These are phyloP conservation scores for Ammodytes dubius DNA, from an alignment of 2,113 vertebrate genomes.

Conservation along the genomic window DNA sequence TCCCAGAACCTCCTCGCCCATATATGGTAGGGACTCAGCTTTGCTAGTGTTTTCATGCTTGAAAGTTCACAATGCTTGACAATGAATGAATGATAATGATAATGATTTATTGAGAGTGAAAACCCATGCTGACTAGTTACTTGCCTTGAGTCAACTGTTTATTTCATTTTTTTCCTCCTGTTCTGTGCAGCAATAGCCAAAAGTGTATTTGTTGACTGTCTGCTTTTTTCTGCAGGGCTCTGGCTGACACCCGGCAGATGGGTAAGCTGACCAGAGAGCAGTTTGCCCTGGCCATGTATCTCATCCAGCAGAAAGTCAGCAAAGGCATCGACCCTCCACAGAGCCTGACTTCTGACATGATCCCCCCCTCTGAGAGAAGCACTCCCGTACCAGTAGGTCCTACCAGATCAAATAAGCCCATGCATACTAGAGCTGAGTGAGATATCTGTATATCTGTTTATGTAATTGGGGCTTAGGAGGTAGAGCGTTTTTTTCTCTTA, in stretches of 20 bases:
- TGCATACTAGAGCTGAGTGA: background rate
- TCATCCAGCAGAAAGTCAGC: conserved; percentile 98
- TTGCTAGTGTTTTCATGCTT: background rate
- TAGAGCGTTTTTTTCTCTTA: background rate
- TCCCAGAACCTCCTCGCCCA: conserved; percentile 94
- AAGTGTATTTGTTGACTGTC: background rate
- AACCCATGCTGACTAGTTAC: background rate
- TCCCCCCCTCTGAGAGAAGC: conserved; percentile 93
- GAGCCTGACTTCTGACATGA: conserved; percentile 92
- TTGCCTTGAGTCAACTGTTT: background rate
- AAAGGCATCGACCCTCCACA: conserved; percentile 96
- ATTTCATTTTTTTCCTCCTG: background rate
- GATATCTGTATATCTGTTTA: background rate
- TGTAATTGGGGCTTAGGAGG: background rate
- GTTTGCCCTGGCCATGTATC: conserved; percentile 95
- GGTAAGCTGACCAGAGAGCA: conserved; percentile 96
- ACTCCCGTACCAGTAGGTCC: conserved; percentile 89
- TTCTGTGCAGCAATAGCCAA: background rate
- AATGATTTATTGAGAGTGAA: background rate
- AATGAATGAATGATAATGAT: background rate
- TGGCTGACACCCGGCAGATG: conserved; percentile 95
- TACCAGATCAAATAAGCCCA: background rate
- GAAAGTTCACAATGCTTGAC: background rate
- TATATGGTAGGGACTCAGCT: conserved; percentile 89
- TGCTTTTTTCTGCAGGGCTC: conserved; percentile 84